Evolutionary conservation across 1,140 invertebrate species (phyloP).

Genomic region (Scylla paramamosain): DNA sequence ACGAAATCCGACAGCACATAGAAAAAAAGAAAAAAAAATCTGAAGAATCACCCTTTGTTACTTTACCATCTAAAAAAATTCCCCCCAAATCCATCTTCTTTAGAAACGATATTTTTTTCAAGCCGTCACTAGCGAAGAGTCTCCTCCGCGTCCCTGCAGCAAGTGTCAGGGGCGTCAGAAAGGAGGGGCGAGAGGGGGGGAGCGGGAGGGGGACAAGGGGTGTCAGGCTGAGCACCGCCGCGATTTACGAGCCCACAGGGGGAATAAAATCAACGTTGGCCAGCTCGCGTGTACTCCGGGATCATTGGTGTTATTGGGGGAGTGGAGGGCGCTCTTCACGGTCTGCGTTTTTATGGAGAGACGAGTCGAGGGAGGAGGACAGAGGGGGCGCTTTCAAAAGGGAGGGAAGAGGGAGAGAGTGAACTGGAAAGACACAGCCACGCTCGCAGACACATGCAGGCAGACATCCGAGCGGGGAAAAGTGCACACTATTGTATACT

Average conservation of each 20-base stretch:
- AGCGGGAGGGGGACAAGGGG: not conserved
- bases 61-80: too few species aligned
- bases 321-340: slow-evolving; percentile 23
- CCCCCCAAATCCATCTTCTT: too few species aligned
- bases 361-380: not conserved
- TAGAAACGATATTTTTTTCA: too few species aligned
- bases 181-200: not conserved
- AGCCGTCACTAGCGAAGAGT: not conserved
- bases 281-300: slow-evolving; percentile 33
- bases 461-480: not conserved
- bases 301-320: slow-evolving; percentile 38
- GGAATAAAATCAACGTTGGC: slow-evolving; percentile 33
- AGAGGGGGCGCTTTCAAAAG: not conserved
- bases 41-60: too few species aligned
- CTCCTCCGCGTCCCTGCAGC: not conserved
- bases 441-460: not conserved
- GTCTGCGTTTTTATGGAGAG: slow-evolving; percentile 25
- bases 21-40: too few species aligned
- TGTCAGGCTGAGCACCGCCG: slow-evolving; percentile 5
- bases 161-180: not conserved
- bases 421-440: not conserved
- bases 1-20: too few species aligned
- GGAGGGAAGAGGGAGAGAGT: slow-evolving; percentile 13
- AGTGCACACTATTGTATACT: not conserved
- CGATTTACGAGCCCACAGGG: slow-evolving; percentile 22